phyloP scores from a whole-genome alignment of 2,797 vertebrate species.

The Benthosema pterotum region DNA sequence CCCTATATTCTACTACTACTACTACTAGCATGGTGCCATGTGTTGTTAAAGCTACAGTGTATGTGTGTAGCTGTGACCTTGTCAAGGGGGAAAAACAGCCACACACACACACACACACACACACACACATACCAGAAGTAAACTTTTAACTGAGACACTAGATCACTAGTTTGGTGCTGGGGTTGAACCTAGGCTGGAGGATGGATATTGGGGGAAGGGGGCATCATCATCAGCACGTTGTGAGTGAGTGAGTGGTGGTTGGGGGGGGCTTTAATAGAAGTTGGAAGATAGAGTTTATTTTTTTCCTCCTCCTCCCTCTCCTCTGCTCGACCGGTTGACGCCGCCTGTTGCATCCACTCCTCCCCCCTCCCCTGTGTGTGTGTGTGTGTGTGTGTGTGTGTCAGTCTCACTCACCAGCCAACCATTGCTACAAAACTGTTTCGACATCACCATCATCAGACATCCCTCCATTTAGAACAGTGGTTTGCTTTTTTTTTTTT shows the following conservation, averaged over 20 bases:
- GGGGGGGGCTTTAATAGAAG: not conserved
- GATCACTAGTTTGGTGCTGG: too few species aligned
- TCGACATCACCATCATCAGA: constrained; percentile 49
- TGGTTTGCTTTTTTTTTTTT: too few species aligned
- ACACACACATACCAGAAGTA: too few species aligned
- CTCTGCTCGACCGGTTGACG: constrained; percentile 70
- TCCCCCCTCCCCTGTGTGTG: constrained; percentile 12
- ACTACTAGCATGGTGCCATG: too few species aligned
- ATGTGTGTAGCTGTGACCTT: constrained; percentile 60
- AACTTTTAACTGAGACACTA: not conserved
- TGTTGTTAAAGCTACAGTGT: not conserved
- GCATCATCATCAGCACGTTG: not conserved
- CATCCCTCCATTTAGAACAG: too few species aligned
- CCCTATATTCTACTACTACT: not conserved
- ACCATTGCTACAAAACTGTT: constrained; percentile 6
- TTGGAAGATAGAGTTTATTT: constrained; percentile 27
- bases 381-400: too few species aligned
- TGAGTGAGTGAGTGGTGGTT: not conserved
- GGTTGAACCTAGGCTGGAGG: too few species aligned
- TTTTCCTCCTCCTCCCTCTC: constrained; percentile 45
- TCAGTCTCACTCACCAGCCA: constrained; percentile 23
- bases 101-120: too few species aligned
- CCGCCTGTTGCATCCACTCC: constrained; percentile 78
- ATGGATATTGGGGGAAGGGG: not conserved
- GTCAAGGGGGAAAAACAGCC: constrained; percentile 19